Conservation (phyloP, 2,797 vertebrate species). For the Crypturellus tataupa region DNA sequence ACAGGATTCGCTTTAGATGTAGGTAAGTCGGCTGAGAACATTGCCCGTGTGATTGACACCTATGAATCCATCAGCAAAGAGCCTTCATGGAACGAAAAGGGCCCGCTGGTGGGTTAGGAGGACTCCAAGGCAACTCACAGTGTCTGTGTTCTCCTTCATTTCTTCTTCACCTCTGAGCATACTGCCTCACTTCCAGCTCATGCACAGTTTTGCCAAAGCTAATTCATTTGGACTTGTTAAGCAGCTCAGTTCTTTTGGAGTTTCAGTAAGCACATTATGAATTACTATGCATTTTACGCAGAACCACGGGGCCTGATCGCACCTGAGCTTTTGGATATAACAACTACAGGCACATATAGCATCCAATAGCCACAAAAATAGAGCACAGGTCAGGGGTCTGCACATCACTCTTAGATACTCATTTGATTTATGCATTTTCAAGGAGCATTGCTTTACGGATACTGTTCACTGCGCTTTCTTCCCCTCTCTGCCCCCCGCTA, state of each 20-base stretch:
- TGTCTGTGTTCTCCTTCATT: background rate
- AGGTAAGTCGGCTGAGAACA: accelerated
- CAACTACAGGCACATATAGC: background rate
- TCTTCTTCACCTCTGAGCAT: background rate
- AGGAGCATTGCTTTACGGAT: background rate
- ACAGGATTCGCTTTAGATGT: background rate
- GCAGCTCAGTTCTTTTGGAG: background rate
- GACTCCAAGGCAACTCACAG: accelerated
- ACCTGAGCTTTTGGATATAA: background rate
- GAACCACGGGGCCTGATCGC: background rate
- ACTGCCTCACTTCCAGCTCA: background rate
- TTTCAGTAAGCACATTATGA: background rate
- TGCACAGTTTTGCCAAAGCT: background rate
- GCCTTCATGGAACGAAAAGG: background rate
- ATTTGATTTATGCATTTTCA: background rate
- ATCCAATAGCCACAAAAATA: background rate
- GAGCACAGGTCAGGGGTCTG: accelerated
- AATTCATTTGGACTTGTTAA: background rate
- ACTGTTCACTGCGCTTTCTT: background rate
- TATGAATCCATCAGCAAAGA: background rate
- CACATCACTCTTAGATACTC: background rate
- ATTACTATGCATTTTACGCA: background rate
- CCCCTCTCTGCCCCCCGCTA: background rate
- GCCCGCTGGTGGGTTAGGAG: background rate
- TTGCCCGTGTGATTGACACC: too few relatives aligned